Conservation (phyloP, 2,888 invertebrate species). For the Apodemia duryi region DNA sequence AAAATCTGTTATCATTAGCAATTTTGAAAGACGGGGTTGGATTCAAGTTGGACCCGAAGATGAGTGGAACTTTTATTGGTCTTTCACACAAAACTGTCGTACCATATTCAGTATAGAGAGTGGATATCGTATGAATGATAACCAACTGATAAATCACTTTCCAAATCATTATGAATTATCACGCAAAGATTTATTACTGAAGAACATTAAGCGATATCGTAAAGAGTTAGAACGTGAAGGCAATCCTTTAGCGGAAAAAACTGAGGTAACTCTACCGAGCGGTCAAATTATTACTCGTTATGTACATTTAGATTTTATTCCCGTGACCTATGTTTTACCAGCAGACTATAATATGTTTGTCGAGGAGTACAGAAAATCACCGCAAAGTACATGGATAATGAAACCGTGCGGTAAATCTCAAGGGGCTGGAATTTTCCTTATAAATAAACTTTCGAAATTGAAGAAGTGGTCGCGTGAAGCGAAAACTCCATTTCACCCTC, state of each 20-base stretch:
- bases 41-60: slow-evolving; percentile 89
- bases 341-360: slow-evolving; percentile 99
- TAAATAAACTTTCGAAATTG: slow-evolving; percentile 95
- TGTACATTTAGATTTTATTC: slow-evolving; percentile 93
- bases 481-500: slow-evolving; percentile 84
- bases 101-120: slow-evolving; percentile 95
- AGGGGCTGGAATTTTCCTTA: slow-evolving; percentile 95
- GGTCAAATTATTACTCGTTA: slow-evolving; percentile 86
- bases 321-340: slow-evolving; percentile 95
- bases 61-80: slow-evolving; percentile 98
- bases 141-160: slow-evolving; percentile 97
- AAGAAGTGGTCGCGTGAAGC: slow-evolving; percentile 92
- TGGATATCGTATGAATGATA: slow-evolving; percentile 94
- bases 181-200: slow-evolving; percentile 96
- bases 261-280: slow-evolving; percentile 62
- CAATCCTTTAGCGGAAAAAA: slow-evolving; percentile 89
- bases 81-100: slow-evolving; percentile 92
- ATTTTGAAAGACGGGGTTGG: slow-evolving; percentile 95
- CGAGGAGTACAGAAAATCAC: slow-evolving; percentile 96
- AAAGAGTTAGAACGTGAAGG: slow-evolving; percentile 95
- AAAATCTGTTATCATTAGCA: slow-evolving; percentile 92
- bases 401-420: slow-evolving; percentile 97
- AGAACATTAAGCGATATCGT: slow-evolving; percentile 96
- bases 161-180: slow-evolving; percentile 97
- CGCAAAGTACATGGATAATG: slow-evolving; percentile 98